A percentile compares a stretch with the other conserved stretches of the same genome.
phyloP scores from a whole-genome alignment of 2,888 invertebrate species.

The Caenorhabditis wallacei region DNA sequence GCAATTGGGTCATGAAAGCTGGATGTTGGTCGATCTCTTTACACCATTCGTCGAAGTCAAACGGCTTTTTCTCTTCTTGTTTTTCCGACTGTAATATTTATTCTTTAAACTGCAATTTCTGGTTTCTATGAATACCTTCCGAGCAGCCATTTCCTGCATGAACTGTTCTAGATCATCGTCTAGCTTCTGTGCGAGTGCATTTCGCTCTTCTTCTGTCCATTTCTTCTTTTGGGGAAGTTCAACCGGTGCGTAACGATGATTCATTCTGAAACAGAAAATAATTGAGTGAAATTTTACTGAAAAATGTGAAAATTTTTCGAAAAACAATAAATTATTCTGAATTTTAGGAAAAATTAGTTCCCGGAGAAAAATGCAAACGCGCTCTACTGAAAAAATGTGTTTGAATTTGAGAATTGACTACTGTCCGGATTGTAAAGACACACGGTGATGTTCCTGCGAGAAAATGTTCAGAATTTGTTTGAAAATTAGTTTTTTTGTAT shows the following conservation, averaged over 20 bases:
- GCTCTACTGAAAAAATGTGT: neutral
- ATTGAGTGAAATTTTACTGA: neutral
- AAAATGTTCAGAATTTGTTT: no score
- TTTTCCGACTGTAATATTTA: conserved; percentile 46
- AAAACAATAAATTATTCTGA: neutral
- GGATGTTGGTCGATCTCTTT: conserved; percentile 82
- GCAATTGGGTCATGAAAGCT: conserved; percentile 79
- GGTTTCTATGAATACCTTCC: conserved; percentile 56
- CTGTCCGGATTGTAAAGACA: neutral
- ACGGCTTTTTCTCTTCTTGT: conserved; percentile 72
- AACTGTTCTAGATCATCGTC: conserved; percentile 81
- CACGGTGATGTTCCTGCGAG: neutral
- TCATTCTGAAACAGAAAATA: conserved; percentile 19
- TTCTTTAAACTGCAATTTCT: neutral
- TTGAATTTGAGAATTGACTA: conserved; percentile 3
- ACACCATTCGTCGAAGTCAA: conserved; percentile 82
- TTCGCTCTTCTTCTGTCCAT: conserved; percentile 75
- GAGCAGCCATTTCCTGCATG: conserved; percentile 80
- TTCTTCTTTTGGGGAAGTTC: conserved; percentile 65
- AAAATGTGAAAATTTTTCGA: neutral
- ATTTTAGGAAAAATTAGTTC: neutral
- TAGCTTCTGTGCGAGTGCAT: conserved; percentile 75
- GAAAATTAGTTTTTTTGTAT: conserved; percentile 5
- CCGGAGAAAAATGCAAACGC: conserved; percentile 9
- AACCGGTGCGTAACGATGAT: conserved; percentile 29